A percentile compares a stretch with the other conserved stretches of the same genome.
Conservation (phyloP, 2,113 vertebrate species). For the Coptodon rendalli region DNA sequence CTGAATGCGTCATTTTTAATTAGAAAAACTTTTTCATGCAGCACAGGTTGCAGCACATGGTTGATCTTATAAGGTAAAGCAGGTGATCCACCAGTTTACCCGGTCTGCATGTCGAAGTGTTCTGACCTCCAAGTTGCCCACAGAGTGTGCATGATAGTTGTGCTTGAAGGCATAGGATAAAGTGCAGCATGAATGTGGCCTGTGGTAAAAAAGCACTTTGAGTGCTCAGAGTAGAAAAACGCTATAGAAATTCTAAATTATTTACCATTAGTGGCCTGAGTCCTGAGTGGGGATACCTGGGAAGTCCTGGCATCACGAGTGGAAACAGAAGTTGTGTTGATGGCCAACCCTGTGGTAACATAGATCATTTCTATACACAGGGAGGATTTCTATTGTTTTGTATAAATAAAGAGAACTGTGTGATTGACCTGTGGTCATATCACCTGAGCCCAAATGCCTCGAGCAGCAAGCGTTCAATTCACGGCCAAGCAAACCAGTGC, state of each 20-base stretch:
- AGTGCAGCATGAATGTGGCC: neutral
- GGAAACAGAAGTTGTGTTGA: neutral
- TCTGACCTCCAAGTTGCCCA: neutral
- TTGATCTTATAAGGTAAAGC: neutral
- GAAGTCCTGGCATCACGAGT: neutral
- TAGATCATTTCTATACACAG: neutral
- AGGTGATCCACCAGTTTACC: neutral
- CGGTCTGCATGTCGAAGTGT: neutral
- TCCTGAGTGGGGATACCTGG: neutral
- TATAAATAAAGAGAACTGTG: neutral
- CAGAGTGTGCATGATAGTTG: neutral
- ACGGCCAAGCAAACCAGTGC: accelerated
- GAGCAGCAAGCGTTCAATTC: neutral
- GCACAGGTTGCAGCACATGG: neutral
- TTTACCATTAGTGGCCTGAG: neutral
- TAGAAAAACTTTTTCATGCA: neutral
- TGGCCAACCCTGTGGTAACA: neutral
- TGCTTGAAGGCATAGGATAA: neutral
- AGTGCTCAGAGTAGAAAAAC: neutral
- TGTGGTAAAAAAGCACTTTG: neutral
- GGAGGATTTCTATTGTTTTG: neutral
- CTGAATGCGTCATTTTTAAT: neutral
- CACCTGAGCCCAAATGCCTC: neutral
- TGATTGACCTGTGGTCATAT: neutral
- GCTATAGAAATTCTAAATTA: accelerated